These are phyloP conservation scores for Otus sunia DNA, from an alignment of 2,113 vertebrate genomes.

Conservation along the genomic window DNA sequence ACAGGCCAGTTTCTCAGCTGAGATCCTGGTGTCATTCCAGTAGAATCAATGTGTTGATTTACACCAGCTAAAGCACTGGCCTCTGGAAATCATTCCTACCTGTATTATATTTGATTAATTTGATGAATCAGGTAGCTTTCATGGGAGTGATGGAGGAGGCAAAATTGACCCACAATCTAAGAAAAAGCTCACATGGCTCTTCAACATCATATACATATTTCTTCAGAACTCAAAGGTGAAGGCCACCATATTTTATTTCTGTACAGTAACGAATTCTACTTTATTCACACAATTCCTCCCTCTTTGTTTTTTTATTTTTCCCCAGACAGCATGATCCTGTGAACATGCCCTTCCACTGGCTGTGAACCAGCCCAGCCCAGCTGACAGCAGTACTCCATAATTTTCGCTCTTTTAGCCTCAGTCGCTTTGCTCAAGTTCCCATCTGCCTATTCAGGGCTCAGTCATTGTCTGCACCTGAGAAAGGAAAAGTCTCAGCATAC, in stretches of 20 bases:
- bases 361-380: not conserved
- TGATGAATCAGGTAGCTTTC: not conserved
- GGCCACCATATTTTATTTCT: not conserved
- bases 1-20: not conserved
- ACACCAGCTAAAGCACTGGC: not conserved
- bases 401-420: not conserved
- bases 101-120: not conserved
- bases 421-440: not conserved
- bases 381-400: not conserved
- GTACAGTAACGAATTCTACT: not conserved
- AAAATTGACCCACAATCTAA: not conserved
- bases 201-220: not conserved
- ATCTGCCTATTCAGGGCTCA: not conserved
- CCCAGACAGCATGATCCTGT: not conserved
- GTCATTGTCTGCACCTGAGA: not conserved
- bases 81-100: not conserved
- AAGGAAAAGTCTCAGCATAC: not conserved
- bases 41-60: not conserved
- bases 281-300: not conserved
- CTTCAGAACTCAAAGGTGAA: not conserved
- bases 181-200: not conserved
- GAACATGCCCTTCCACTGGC: not conserved
- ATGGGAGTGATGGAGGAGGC: not conserved
- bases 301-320: not conserved
- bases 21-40: not conserved